phyloP scores from a whole-genome alignment of 30 jellyfish, hydroid and myxozoan genomes.

The Aurelia sp. region DNA sequence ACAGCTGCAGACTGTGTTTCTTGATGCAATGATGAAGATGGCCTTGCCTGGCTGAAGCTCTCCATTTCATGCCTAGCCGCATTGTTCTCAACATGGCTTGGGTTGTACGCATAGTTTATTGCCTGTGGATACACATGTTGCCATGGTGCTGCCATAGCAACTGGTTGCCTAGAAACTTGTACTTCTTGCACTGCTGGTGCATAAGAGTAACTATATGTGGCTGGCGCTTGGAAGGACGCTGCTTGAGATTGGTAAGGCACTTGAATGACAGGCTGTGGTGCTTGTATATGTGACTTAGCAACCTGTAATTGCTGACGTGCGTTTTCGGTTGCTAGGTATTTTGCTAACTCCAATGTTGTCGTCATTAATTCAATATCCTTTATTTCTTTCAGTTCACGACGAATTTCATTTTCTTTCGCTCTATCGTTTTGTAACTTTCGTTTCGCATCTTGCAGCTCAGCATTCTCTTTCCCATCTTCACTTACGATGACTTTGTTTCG shows the following conservation, averaged over 20 bases:
- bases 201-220: slow-evolving; percentile 24
- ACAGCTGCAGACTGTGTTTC: background rate
- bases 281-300: slow-evolving; percentile 61
- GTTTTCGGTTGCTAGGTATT: slow-evolving; percentile 85
- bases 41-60: slow-evolving; percentile 8
- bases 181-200: slow-evolving; percentile 20
- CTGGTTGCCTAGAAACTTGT: slow-evolving; percentile 39
- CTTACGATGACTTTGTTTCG: slow-evolving; percentile 49
- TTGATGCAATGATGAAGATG: background rate
- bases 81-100: slow-evolving; percentile 10
- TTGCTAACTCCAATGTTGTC: slow-evolving; percentile 90
- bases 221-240: slow-evolving; percentile 10
- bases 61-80: background rate
- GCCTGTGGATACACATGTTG: slow-evolving; percentile 56
- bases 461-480: slow-evolving; percentile 57
- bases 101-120: slow-evolving; percentile 58
- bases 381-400: slow-evolving; percentile 70
- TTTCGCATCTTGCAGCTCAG: slow-evolving; percentile 67
- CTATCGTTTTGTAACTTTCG: slow-evolving; percentile 88
- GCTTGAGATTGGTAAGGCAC: slow-evolving; percentile 12
- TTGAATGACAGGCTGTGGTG: slow-evolving; percentile 17
- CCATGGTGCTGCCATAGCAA: slow-evolving; percentile 54
- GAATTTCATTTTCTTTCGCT: slow-evolving; percentile 78
- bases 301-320: slow-evolving; percentile 69
- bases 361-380: slow-evolving; percentile 90